These are phyloP conservation scores for Drosophila yooni DNA, from an alignment of 2,888 invertebrate genomes.

Conservation along the genomic window DNA sequence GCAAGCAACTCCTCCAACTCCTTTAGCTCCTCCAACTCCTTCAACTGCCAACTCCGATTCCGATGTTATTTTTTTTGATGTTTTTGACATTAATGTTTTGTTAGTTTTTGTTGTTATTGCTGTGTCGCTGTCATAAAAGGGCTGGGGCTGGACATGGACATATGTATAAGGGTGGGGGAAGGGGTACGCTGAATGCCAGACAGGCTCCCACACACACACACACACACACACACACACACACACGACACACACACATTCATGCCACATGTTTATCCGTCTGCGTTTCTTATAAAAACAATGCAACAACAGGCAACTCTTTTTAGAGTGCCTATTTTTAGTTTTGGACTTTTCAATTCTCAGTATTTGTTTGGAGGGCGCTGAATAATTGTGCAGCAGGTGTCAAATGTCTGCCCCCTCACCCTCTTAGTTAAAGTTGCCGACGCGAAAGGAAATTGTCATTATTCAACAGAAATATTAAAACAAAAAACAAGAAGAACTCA, in stretches of 20 bases:
- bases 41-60: conserved; percentile 26
- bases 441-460: conserved; percentile 63
- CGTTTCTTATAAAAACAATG: conserved; percentile 56
- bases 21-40: conserved; percentile 9
- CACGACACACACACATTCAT: conserved; percentile 25
- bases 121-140: conserved; percentile 73
- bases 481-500: conserved; percentile 38
- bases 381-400: conserved; percentile 79
- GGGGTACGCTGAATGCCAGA: conserved; percentile 11
- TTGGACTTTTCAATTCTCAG: conserved; percentile 49
- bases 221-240: conserved; percentile 3
- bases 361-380: conserved; percentile 64
- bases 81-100: conserved; percentile 80
- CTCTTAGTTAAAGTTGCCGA: conserved; percentile 8
- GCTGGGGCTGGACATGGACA: conserved; percentile 37
- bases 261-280: conserved; percentile 58
- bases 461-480: conserved; percentile 67
- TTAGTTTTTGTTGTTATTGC: conserved; percentile 61
- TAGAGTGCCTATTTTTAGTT: conserved; percentile 58
- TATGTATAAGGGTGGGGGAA: conserved; percentile 5
- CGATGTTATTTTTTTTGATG: conserved; percentile 69
- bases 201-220: conserved; percentile 48
- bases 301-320: conserved; percentile 66
- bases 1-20: conserved; percentile 38
- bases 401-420: conserved; percentile 58